A percentile compares a stretch with the other conserved stretches of the same genome.
Conservation (phyloP, 2,797 vertebrate genomes). For the Pempheris klunzingeri region DNA sequence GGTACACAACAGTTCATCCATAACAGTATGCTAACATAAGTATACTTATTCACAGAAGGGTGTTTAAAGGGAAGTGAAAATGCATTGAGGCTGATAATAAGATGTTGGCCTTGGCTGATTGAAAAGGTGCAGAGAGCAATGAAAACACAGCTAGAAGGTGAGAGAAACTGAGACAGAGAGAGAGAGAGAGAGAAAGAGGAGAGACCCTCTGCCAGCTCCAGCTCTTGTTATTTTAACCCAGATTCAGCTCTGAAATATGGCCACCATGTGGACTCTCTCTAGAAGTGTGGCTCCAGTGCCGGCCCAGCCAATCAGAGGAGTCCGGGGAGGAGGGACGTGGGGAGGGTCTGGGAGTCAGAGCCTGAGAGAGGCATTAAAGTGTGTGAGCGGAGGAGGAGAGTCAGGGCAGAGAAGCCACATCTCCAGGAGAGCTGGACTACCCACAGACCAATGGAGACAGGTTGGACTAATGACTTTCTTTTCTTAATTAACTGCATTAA, state of each 20-base stretch:
- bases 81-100: constrained; percentile 36
- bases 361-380: constrained; percentile 39
- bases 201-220: constrained; percentile 51
- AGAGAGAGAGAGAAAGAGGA: constrained; percentile 25
- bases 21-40: not conserved
- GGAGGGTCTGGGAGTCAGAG: constrained; percentile 38
- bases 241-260: constrained; percentile 80
- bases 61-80: constrained; percentile 32
- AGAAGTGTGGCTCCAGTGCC: constrained; percentile 65
- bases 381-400: constrained; percentile 61
- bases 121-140: constrained; percentile 47
- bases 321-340: constrained; percentile 42
- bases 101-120: constrained; percentile 47
- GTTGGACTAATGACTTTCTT: constrained; percentile 49
- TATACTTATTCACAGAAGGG: not conserved
- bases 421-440: constrained; percentile 69
- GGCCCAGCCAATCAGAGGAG: constrained; percentile 68
- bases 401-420: constrained; percentile 59
- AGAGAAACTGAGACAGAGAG: constrained; percentile 53
- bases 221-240: constrained; percentile 84
- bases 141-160: constrained; percentile 57
- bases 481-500: not conserved
- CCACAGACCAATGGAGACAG: constrained; percentile 71
- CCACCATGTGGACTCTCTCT: constrained; percentile 80
- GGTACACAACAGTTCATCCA: not conserved